Base-by-base conservation (phyloP, 1,140 invertebrate genomes). In the Zaprionus taronus region DNA sequence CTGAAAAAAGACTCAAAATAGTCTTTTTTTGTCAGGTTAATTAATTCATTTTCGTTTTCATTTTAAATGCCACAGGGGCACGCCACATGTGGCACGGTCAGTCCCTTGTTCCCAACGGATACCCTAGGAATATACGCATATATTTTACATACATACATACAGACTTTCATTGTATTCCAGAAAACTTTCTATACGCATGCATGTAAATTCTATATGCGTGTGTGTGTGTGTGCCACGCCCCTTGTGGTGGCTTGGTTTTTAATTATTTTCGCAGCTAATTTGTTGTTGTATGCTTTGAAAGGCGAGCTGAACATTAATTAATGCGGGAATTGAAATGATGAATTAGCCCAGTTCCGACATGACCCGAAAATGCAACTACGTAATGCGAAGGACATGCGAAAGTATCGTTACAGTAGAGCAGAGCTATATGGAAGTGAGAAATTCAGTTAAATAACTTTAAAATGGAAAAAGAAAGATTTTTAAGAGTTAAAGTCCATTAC, bases 301-400 rank as follows among this genome's bases (percentile, higher is more conserved):
- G 57, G 34, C 51, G 60, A 77, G 78, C 70, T 73, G 38, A 41
- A 36, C 53, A 49, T 68, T 80, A 80, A 80, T 80, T 80, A 77
- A 73, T 64, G 60, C 74, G 55, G 56, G 73, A 64, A 41, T 64
- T 41, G 15, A 73, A 69, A 77, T 73, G 49, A 80, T 80, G 61
- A 80, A 80, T 80, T 77, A 38, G 64, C 55, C 61, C 72, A 73
- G 47, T 56, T 15, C 12, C 31, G 24, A 72, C 28, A 62, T 77
- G 77, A 61, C 73, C 74, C 44, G 71, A 67, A 79, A 64, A 67
- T 20, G 15, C n/a, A 58, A 49, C 14, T 26, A 62, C 12, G 34
- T 7, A 36, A 22, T n/a, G 31, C 1, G 62, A 72, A 72, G 74
- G 69, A 77, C 74, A 72, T 77, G 74, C 56, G 5, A 71, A 44